These are phyloP conservation scores for Atrichornis clamosus DNA, from an alignment of 2,113 vertebrate species.

Conservation along the genomic window DNA sequence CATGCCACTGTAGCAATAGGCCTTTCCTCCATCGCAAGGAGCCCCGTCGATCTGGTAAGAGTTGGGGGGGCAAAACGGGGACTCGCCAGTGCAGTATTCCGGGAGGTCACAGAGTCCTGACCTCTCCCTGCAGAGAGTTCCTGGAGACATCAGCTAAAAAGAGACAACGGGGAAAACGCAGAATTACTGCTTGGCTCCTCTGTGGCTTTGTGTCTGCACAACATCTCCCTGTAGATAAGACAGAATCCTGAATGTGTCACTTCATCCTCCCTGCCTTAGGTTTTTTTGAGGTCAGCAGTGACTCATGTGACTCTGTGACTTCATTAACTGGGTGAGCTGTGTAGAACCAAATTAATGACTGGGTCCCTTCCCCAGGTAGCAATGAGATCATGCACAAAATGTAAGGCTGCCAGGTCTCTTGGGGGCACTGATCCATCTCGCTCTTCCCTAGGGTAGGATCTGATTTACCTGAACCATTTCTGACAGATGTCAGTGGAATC, in stretches of 20 bases:
- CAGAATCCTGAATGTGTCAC: neutral
- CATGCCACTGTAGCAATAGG: constrained; percentile 97
- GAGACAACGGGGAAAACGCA: neutral
- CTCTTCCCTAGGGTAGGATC: neutral
- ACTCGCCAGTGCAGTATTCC: constrained; percentile 88
- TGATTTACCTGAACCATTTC: neutral
- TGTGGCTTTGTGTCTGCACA: neutral
- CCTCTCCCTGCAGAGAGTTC: constrained; percentile 80
- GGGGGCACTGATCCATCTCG: neutral
- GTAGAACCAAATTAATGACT: neutral
- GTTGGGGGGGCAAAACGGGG: constrained; percentile 88
- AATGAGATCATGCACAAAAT: neutral
- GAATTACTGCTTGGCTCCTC: neutral
- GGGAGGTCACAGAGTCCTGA: constrained; percentile 89
- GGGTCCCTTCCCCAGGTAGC: neutral
- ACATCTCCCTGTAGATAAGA: neutral
- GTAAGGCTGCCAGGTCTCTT: neutral
- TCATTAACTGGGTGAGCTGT: neutral
- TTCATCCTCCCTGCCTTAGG: neutral
- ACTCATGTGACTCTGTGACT: neutral
- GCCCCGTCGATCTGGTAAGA: constrained; percentile 89
- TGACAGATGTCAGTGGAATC: neutral
- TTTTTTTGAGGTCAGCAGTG: neutral
- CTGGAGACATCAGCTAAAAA: constrained; percentile 83
- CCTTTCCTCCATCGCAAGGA: constrained; percentile 76